These are phyloP conservation scores for Scartelaos histophorus DNA, from an alignment of 2,113 vertebrate genomes.

Conservation along the genomic window DNA sequence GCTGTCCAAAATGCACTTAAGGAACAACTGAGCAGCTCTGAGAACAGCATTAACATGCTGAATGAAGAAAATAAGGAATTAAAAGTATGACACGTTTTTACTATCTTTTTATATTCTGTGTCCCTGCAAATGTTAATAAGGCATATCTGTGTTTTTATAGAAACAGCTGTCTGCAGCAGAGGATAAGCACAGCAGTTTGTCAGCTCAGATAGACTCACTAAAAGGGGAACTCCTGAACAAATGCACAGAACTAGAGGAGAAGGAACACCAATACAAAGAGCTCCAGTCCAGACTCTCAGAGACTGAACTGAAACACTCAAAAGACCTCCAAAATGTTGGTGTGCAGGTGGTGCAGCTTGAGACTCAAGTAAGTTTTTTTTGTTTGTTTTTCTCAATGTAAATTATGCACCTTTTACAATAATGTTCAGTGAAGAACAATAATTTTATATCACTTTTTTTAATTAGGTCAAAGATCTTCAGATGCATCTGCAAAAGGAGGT, in stretches of 20 bases:
- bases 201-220: constrained; percentile 74
- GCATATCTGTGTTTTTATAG: constrained; percentile 27
- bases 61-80: constrained; percentile 54
- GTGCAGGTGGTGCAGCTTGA: constrained; percentile 77
- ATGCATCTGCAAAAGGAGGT: constrained; percentile 71
- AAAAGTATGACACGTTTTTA: constrained; percentile 41
- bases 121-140: background rate
- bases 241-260: constrained; percentile 77
- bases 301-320: constrained; percentile 78
- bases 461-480: constrained; percentile 75
- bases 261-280: constrained; percentile 71
- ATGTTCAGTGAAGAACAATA: background rate
- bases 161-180: constrained; percentile 74
- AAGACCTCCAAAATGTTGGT: constrained; percentile 82
- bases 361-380: constrained; percentile 56
- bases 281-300: constrained; percentile 72
- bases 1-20: constrained; percentile 78
- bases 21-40: constrained; percentile 75
- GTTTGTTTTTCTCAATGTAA: background rate
- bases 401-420: background rate
- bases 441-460: background rate
- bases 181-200: constrained; percentile 74
- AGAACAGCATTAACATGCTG: constrained; percentile 71
- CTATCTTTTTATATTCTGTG: background rate
- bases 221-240: constrained; percentile 77